Conservation (phyloP, 2,888 invertebrate species). For the Uloborus plumipes region DNA sequence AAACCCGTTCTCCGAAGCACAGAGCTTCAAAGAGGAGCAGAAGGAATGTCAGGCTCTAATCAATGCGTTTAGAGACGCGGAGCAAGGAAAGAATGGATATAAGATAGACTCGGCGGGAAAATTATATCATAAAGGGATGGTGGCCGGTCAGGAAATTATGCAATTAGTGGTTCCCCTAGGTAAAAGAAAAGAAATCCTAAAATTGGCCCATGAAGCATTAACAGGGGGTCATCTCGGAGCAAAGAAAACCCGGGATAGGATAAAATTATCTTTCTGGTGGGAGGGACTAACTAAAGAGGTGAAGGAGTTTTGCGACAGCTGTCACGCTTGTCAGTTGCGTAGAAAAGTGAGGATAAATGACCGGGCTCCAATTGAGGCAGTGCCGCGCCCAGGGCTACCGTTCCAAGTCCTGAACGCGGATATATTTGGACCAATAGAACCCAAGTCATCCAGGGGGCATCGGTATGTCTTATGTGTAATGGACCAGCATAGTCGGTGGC, state of each 20-base stretch:
- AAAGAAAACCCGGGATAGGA: background rate
- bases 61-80: too few species aligned
- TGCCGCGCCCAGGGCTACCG: conserved; percentile 2
- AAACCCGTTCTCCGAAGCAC: too few species aligned
- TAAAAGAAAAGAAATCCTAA: background rate
- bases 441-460: background rate
- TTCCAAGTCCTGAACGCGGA: conserved; percentile 16
- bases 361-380: background rate
- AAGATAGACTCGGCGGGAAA: too few species aligned
- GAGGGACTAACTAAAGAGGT: background rate
- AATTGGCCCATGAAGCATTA: background rate
- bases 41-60: too few species aligned
- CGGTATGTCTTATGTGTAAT: conserved; percentile 13
- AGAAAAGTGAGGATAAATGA: background rate
- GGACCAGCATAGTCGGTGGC: conserved; percentile 15
- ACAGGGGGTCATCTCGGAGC: background rate
- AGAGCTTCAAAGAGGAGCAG: too few species aligned
- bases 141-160: too few species aligned
- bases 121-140: too few species aligned
- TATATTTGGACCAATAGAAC: conserved; percentile 18
- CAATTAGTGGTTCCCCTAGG: background rate
- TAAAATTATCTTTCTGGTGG: conserved; percentile 17
- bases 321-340: background rate
- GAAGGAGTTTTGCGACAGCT: conserved; percentile 2
- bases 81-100: too few species aligned